These are phyloP conservation scores for Nysson spinosus DNA, from an alignment of 2,888 invertebrate species.

Conservation along the genomic window DNA sequence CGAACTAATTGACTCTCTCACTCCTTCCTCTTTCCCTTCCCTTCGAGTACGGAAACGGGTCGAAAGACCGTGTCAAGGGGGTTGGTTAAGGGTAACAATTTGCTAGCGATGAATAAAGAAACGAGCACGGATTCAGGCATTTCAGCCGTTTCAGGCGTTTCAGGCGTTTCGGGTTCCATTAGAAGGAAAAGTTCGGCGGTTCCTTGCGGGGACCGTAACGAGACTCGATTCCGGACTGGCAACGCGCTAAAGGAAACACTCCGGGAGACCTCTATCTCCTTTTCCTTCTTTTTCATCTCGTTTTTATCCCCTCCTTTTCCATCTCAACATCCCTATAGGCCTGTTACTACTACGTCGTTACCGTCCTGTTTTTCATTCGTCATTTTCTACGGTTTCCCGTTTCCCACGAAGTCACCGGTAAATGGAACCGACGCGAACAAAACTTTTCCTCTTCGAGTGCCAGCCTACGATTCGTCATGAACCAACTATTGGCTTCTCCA, in stretches of 20 bases:
- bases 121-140: slow-evolving; percentile 43
- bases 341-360: slow-evolving; percentile 21
- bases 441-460: not conserved
- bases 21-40: not conserved
- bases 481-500: too few species aligned
- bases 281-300: not conserved
- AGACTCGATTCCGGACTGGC: slow-evolving; percentile 49
- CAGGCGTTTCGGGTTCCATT: slow-evolving; percentile 44
- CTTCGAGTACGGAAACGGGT: not conserved
- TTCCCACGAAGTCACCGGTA: not conserved
- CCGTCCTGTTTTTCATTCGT: slow-evolving; percentile 14
- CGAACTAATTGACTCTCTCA: slow-evolving; percentile 58
- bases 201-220: slow-evolving; percentile 44
- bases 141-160: too few species aligned
- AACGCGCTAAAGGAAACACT: slow-evolving; percentile 49
- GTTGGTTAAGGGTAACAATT: slow-evolving; percentile 50
- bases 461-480: too few species aligned
- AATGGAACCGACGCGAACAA: not conserved
- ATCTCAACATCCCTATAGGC: too few species aligned
- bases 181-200: slow-evolving; percentile 36
- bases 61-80: not conserved
- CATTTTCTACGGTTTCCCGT: slow-evolving; percentile 4
- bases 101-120: slow-evolving; percentile 65
- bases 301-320: slow-evolving; percentile 7
- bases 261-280: slow-evolving; percentile 13